A percentile compares a stretch with the other conserved stretches of the same genome.
These are phyloP conservation scores for Tinea semifulvella DNA, from an alignment of 2,888 invertebrate genomes.

Conservation along the genomic window DNA sequence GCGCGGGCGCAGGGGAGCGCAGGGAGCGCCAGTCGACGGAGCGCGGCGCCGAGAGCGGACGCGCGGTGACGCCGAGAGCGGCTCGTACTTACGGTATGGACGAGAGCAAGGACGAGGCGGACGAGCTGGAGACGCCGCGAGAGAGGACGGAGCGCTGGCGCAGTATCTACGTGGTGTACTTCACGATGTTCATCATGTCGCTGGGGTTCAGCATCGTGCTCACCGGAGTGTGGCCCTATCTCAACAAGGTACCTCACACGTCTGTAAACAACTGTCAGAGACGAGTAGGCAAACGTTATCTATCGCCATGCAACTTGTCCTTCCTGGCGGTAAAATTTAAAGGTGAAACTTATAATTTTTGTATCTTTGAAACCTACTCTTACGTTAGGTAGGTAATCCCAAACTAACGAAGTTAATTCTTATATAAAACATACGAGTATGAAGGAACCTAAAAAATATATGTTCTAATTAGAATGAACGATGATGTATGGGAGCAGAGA, in stretches of 20 bases:
- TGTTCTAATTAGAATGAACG: too few relatives aligned
- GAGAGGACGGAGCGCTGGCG: conserved; percentile 78
- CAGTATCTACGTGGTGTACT: conserved; percentile 84
- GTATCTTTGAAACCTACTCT: too few relatives aligned
- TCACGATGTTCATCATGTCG: conserved; percentile 90
- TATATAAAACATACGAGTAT: too few relatives aligned
- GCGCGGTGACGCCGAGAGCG: conserved; percentile 9
- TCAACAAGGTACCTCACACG: conserved; percentile 75
- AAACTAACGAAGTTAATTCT: too few relatives aligned
- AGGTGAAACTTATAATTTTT: too few relatives aligned
- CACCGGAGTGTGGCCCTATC: conserved; percentile 89
- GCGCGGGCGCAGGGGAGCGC: conserved; percentile 1
- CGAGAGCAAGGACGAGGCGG: not conserved
- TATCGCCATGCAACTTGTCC: too few relatives aligned
- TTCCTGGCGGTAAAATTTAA: too few relatives aligned
- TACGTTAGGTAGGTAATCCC: too few relatives aligned
- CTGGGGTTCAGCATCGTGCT: conserved; percentile 88
- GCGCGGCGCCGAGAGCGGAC: conserved; percentile 15
- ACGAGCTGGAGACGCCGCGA: conserved; percentile 69
- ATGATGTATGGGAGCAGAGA: too few relatives aligned
- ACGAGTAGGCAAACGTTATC: too few relatives aligned
- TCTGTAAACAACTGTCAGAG: too few relatives aligned
- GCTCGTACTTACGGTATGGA: not conserved
- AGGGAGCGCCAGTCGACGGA: not conserved
- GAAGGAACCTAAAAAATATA: too few relatives aligned